Evolutionary conservation across 1,140 invertebrate genomes (phyloP).

Genomic region (Apis florea): DNA sequence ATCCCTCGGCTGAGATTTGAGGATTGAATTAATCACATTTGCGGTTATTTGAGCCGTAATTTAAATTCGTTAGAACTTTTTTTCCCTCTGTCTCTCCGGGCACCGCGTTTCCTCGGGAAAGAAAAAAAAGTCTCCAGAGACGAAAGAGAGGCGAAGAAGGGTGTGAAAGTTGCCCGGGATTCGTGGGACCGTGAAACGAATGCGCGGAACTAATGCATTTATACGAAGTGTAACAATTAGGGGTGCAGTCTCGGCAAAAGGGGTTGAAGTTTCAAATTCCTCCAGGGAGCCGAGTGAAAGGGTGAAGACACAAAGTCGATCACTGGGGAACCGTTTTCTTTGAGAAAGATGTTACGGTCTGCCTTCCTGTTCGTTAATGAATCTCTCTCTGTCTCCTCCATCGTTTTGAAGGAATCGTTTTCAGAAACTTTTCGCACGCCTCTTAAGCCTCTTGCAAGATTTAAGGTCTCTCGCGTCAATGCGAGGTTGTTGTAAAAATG

Average conservation of each 20-base stretch:
- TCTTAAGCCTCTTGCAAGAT: not conserved
- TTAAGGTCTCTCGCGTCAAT: too few relatives aligned
- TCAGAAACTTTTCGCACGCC: conserved; percentile 5
- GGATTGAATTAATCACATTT: conserved; percentile 47
- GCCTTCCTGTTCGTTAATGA: not conserved
- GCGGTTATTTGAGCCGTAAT: conserved; percentile 41
- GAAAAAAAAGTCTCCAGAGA: conserved; percentile 49
- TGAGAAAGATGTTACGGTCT: conserved; percentile 17
- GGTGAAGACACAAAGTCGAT: conserved; percentile 37
- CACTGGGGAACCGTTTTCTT: conserved; percentile 34
- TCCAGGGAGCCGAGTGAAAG: conserved; percentile 6
- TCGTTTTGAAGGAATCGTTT: not conserved
- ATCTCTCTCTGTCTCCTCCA: not conserved
- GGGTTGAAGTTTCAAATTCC: conserved; percentile 24
- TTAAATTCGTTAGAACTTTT: conserved; percentile 57
- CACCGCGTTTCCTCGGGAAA: conserved; percentile 9
- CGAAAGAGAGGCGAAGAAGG: conserved; percentile 44
- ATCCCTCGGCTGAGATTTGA: conserved; percentile 5
- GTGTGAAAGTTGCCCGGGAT: conserved; percentile 62
- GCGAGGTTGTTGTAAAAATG: too few relatives aligned
- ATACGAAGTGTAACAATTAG: conserved; percentile 80
- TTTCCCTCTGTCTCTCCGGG: not conserved
- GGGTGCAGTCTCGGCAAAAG: conserved; percentile 50
- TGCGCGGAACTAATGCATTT: conserved; percentile 77
- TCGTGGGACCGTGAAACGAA: conserved; percentile 74